phyloP scores from a whole-genome alignment of 2,113 vertebrate species.

The Felis chaus region DNA sequence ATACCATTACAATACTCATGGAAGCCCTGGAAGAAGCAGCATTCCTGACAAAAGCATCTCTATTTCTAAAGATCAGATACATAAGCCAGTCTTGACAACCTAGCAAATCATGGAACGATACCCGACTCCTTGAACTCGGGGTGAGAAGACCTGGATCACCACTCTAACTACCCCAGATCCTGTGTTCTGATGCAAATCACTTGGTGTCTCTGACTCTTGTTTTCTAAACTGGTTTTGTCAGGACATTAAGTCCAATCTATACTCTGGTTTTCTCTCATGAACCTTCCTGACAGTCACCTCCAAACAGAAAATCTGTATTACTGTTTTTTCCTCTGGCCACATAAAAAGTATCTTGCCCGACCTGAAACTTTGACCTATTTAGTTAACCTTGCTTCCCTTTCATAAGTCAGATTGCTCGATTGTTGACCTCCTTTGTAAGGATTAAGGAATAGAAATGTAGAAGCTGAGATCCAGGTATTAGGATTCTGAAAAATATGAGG shows the following conservation, averaged over 20 bases:
- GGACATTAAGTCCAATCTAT: neutral
- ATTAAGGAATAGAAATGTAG: neutral
- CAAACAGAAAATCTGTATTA: neutral
- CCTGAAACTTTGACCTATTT: neutral
- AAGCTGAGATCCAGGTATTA: neutral
- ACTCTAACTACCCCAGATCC: accelerated
- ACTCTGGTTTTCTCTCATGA: neutral
- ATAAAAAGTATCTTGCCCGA: neutral
- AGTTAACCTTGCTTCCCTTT: neutral
- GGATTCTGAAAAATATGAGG: neutral
- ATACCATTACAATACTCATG: accelerated
- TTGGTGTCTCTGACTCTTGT: neutral
- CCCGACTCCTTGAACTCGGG: neutral
- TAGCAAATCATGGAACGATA: neutral
- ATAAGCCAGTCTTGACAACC: neutral
- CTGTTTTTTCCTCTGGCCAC: neutral
- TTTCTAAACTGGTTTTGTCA: neutral
- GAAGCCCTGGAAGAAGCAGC: neutral
- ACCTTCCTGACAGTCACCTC: neutral
- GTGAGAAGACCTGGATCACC: neutral
- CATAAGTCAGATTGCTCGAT: neutral
- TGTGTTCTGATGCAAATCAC: accelerated
- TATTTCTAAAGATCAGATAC: neutral
- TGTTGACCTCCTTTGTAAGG: neutral
- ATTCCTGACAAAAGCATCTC: neutral